Base-by-base conservation (phyloP, 2,888 invertebrate species). In the Ernsta delagoae region DNA sequence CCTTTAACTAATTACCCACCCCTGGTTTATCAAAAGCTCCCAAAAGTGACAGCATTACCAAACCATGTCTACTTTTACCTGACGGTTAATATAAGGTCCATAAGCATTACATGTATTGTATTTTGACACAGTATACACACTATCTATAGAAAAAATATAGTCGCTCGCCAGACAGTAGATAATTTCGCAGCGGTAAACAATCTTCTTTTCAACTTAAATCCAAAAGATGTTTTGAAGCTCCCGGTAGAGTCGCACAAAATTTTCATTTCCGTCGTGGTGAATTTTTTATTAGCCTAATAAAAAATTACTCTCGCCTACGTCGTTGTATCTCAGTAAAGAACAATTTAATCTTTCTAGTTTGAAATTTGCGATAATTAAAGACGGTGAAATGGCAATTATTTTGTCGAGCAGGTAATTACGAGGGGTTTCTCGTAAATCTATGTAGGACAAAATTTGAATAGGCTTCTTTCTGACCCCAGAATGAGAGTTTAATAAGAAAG, bases 401-500 rank as follows among this genome's bases (percentile, higher is more conserved):
- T 68, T 62, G 68, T 57, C 45, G 68, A 68, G 62, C 57, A 62
- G 65, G 62, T 68, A 68, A 68, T 68, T 62, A 62, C 61, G 62
- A 57, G 61, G 56, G 43, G 5, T 62, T 67, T 36, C 48, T 57
- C 48, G 68, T 62, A 68, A 68, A 68, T 62, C 68, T 68, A 57
- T 48, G 68, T 62, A 57, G 60, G 54, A 62, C 56, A 62, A 57
- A 48, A 68, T 68, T 57, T 68, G 57, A 62, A 57, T 68, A 62
- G 68, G 62, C 57, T 59, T 62, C 68, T 48, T 61, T 68, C 68
- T 68, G 68, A 62, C 57, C 56, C 68, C 68, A 9, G 50, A 68
- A 68, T 56, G 68, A 68, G 68, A 68, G 56, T 62, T 68, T 68
- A 62, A 68, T 62, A 68, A 57, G 67, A 68, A 68, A 62, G 57